These are phyloP conservation scores for Chaetogeoica ovagalla DNA, from an alignment of 2,888 invertebrate genomes.

Conservation along the genomic window DNA sequence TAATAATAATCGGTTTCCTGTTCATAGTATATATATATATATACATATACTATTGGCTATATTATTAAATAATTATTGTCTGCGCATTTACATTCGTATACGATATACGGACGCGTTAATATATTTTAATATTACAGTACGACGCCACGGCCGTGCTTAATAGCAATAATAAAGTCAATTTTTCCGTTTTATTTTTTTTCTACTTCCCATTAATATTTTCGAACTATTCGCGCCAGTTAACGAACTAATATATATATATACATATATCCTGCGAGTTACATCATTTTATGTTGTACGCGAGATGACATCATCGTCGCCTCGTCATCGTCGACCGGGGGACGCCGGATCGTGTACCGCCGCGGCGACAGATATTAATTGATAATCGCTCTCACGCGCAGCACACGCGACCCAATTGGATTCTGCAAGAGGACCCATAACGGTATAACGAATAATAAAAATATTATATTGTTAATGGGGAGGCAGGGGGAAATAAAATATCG, in stretches of 20 bases:
- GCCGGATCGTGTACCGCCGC: neutral
- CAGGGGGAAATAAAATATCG: constrained; percentile 6
- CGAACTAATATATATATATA: constrained; percentile 8
- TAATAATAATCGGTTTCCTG: constrained; percentile 45
- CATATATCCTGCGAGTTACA: constrained; percentile 49
- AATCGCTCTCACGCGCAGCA: constrained; percentile 43
- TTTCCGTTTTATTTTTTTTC: constrained; percentile 23
- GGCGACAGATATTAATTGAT: constrained; percentile 43
- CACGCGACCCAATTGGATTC: constrained; percentile 45
- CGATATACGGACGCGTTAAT: too few relatives aligned
- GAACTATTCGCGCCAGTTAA: constrained; percentile 30
- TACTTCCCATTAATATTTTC: constrained; percentile 13
- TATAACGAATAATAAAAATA: constrained; percentile 10
- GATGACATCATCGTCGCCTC: constrained; percentile 40
- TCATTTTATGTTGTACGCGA: constrained; percentile 17
- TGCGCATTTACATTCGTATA: neutral
- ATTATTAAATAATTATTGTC: constrained; percentile 13
- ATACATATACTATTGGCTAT: constrained; percentile 21
- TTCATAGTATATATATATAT: neutral
- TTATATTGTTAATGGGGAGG: neutral
- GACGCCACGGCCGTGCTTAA: too few relatives aligned
- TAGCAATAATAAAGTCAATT: constrained; percentile 22
- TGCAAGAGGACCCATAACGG: neutral
- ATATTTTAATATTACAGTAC: neutral
- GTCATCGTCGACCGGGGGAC: too few relatives aligned